Evolutionary conservation across 2,888 invertebrate genomes (phyloP).

Genomic region (Itoplectis maculator): DNA sequence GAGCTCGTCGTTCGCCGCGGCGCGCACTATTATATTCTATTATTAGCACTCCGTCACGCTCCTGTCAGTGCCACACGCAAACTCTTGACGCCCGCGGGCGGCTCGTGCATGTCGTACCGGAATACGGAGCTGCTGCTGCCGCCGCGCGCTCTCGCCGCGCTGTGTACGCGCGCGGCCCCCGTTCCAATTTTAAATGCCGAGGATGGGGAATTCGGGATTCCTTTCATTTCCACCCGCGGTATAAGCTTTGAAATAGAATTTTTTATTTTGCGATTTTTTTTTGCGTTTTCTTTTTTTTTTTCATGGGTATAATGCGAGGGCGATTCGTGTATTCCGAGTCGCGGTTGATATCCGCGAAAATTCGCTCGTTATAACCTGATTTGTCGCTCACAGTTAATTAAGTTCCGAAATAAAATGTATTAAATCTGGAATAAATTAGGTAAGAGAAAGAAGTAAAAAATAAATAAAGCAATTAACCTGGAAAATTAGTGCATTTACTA

Average conservation of each 20-base stretch:
- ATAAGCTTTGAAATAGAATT: background rate
- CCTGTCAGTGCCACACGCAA: constrained; percentile 77
- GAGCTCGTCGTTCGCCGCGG: no score
- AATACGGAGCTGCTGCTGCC: background rate
- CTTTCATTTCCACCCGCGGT: background rate
- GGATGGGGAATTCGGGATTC: background rate
- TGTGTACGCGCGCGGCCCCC: background rate
- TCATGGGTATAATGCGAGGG: no score
- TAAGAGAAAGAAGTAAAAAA: no score
- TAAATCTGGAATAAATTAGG: no score
- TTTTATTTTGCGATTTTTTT: background rate
- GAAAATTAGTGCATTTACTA: no score
- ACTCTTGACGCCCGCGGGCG: constrained; percentile 65
- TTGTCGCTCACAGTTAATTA: no score
- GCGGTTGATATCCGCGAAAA: background rate
- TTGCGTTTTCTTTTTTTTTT: no score
- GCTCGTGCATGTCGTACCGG: constrained; percentile 12
- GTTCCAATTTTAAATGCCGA: background rate
- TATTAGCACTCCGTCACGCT: constrained; percentile 80
- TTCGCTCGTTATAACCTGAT: no score
- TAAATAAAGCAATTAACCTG: no score
- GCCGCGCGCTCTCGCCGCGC: no score
- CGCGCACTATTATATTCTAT: constrained; percentile 73
- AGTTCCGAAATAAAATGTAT: no score
- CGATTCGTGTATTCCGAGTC: background rate